A percentile compares a stretch with the other conserved stretches of the same genome.
Conservation (phyloP, 2,888 invertebrate genomes). For the Oegoconia quadripuncta region DNA sequence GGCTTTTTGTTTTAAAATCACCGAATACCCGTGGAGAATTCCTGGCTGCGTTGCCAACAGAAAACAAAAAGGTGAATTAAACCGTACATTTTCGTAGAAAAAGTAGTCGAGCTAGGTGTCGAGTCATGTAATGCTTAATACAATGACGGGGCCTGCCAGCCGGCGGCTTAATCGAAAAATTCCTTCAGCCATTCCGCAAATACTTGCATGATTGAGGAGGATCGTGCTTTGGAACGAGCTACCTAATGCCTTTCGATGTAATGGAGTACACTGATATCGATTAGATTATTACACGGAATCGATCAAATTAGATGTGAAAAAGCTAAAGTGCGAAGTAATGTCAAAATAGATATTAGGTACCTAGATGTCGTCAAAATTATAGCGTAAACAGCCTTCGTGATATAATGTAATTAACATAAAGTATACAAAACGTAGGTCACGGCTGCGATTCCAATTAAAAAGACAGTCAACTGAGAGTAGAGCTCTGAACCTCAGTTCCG, state of each 20-base stretch:
- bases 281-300: not conserved
- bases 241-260: conserved; percentile 19
- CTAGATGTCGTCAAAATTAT: not conserved
- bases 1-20: conserved; percentile 2
- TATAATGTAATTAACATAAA: too few relatives aligned
- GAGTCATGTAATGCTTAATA: conserved; percentile 40
- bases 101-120: conserved; percentile 21
- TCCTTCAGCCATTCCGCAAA: conserved; percentile 36
- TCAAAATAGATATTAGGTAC: too few relatives aligned
- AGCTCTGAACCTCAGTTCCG: too few relatives aligned
- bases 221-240: conserved; percentile 13
- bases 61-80: not conserved
- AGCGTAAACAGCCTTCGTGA: too few relatives aligned
- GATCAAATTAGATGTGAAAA: not conserved
- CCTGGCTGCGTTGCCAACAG: not conserved
- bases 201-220: conserved; percentile 46
- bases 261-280: not conserved
- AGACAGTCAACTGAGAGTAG: too few relatives aligned
- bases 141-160: conserved; percentile 31
- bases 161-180: conserved; percentile 51
- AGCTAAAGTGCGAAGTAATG: too few relatives aligned
- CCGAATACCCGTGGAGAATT: not conserved
- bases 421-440: too few relatives aligned
- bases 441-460: too few relatives aligned
- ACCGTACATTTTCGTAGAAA: conserved; percentile 4